Evolutionary conservation across 2,888 invertebrate species (phyloP).

Genomic region (Ephialtes manifestator): DNA sequence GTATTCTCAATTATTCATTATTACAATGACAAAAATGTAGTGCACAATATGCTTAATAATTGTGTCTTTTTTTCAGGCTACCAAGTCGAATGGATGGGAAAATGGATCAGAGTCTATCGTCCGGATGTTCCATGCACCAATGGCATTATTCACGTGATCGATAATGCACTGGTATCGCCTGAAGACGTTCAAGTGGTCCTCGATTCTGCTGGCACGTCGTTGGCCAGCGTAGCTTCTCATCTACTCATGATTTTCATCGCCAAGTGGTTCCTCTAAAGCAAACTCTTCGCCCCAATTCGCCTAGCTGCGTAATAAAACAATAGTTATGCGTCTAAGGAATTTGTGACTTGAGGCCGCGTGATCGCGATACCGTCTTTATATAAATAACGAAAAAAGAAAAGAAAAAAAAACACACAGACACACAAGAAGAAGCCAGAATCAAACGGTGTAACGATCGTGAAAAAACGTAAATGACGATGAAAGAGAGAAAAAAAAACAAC

Average conservation of each 20-base stretch:
- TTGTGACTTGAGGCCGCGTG: slow-evolving; percentile 58
- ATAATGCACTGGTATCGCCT: slow-evolving; percentile 93
- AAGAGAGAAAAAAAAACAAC: not conserved
- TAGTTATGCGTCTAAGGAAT: slow-evolving; percentile 53
- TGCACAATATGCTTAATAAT: not conserved
- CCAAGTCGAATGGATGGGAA: slow-evolving; percentile 94
- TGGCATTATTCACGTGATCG: slow-evolving; percentile 98
- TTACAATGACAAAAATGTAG: not conserved
- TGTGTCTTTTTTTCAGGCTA: slow-evolving; percentile 89
- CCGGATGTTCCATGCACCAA: slow-evolving; percentile 98
- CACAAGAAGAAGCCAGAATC: slow-evolving; percentile 24
- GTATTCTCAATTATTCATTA: not conserved
- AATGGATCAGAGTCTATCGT: slow-evolving; percentile 94
- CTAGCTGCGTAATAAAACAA: slow-evolving; percentile 24
- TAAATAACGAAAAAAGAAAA: not conserved
- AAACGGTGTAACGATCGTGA: slow-evolving; percentile 41
- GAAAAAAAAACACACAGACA: not conserved
- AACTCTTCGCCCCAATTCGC: slow-evolving; percentile 18
- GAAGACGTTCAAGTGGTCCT: slow-evolving; percentile 92
- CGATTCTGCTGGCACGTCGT: slow-evolving; percentile 85
- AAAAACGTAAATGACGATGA: not conserved
- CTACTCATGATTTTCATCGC: slow-evolving; percentile 84
- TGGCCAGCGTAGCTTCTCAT: slow-evolving; percentile 82
- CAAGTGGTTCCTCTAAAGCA: slow-evolving; percentile 85
- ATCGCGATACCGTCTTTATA: slow-evolving; percentile 39